phyloP scores from a whole-genome alignment of 2,888 invertebrate genomes.

The Tanaodytes sp. region DNA sequence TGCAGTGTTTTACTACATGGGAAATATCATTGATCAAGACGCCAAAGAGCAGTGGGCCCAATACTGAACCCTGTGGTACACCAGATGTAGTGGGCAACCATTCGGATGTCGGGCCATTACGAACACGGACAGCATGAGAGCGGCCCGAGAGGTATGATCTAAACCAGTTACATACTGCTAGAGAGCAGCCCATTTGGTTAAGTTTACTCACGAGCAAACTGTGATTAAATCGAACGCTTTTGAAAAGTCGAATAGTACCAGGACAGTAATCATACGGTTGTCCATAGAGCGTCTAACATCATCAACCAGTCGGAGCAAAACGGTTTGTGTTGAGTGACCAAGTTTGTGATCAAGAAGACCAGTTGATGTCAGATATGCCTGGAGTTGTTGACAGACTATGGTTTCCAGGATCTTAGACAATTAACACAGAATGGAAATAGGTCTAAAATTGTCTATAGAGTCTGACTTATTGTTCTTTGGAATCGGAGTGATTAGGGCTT shows the following conservation, averaged over 20 bases:
- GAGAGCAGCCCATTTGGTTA: background rate
- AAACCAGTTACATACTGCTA: background rate
- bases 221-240: conserved; percentile 5
- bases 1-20: background rate
- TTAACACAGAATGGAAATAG: too few species aligned
- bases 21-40: background rate
- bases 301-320: background rate
- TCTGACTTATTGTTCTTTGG: background rate
- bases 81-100: too few species aligned
- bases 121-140: background rate
- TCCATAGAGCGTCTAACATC: background rate
- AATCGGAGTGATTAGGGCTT: background rate
- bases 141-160: background rate
- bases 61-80: background rate
- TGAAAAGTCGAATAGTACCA: conserved; percentile 1
- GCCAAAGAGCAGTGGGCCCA: background rate
- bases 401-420: too few species aligned
- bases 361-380: too few species aligned
- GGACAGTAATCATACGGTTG: too few species aligned
- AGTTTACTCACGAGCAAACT: background rate
- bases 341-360: too few species aligned
- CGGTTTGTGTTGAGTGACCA: conserved; percentile 3
- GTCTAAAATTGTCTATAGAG: too few species aligned
- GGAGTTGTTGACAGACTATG: too few species aligned
- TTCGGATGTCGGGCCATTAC: too few species aligned